These are phyloP conservation scores for Micrastur ruficollis DNA, from an alignment of 2,797 vertebrate species.

Conservation along the genomic window DNA sequence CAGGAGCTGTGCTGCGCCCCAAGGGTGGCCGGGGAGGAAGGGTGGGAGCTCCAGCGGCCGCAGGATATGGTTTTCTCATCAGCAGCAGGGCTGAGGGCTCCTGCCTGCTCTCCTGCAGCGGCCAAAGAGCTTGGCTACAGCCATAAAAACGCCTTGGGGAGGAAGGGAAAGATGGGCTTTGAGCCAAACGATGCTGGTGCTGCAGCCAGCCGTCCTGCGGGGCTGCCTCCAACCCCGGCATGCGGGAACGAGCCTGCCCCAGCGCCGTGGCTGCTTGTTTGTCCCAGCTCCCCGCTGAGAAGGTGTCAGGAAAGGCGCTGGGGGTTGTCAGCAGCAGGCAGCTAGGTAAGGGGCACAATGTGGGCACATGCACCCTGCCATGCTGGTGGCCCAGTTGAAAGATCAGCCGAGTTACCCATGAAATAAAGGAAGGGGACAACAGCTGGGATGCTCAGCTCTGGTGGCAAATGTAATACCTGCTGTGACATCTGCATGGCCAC, in stretches of 20 bases:
- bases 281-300: not conserved
- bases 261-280: not conserved
- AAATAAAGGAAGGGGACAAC: not conserved
- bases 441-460: not conserved
- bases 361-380: not conserved
- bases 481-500: not conserved
- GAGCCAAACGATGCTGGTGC: not conserved
- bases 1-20: not conserved
- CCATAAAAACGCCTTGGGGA: not conserved
- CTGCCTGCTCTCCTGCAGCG: not conserved
- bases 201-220: accelerated
- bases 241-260: not conserved
- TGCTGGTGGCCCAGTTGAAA: not conserved
- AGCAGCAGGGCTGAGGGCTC: not conserved
- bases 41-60: not conserved
- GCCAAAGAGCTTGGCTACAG: not conserved
- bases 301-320: not conserved
- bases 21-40: not conserved
- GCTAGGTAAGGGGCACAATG: not conserved
- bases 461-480: not conserved
- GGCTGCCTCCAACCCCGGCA: accelerated
- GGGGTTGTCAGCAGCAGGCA: not conserved
- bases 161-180: not conserved
- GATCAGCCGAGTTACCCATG: not conserved
- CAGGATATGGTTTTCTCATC: slow-evolving; percentile 14